Conservation (phyloP, 2,888 invertebrate species). For the Rotaria magnacalcarata region DNA sequence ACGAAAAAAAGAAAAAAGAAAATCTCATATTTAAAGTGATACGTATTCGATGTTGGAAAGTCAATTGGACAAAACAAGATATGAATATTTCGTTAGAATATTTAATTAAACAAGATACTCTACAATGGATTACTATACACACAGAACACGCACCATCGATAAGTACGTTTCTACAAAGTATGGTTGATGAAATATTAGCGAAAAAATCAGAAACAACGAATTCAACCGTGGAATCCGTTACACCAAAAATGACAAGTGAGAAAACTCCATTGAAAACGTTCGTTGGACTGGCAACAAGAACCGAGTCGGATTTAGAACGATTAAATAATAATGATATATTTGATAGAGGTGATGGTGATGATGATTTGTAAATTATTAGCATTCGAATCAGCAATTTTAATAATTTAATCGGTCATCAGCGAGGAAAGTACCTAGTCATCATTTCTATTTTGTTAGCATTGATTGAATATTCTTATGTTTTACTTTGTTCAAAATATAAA, state of each 20-base stretch:
- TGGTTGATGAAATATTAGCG: constrained; percentile 80
- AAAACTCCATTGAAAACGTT: background rate
- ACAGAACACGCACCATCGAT: constrained; percentile 86
- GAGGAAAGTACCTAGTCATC: too few species aligned
- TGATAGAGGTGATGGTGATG: background rate
- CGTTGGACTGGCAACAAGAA: background rate
- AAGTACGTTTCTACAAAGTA: constrained; percentile 86
- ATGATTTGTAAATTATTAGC: background rate
- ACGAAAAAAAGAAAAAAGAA: constrained; percentile 50
- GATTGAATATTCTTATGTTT: too few species aligned
- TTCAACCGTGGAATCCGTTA: background rate
- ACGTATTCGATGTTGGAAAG: constrained; percentile 92
- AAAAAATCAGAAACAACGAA: constrained; percentile 55
- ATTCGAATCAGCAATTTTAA: background rate
- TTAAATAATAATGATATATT: constrained; percentile 4
- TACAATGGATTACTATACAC: constrained; percentile 86
- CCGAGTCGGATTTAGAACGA: background rate
- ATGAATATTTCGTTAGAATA: constrained; percentile 89
- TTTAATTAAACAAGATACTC: constrained; percentile 79
- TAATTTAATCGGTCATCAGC: too few species aligned
- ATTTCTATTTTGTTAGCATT: too few species aligned
- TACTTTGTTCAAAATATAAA: too few species aligned
- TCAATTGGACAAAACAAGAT: constrained; percentile 64
- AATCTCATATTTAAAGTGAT: constrained; percentile 87
- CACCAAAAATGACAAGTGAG: background rate